Evolutionary conservation across 2,797 vertebrate genomes (phyloP).

Genomic region (Enteromius argenteus): DNA sequence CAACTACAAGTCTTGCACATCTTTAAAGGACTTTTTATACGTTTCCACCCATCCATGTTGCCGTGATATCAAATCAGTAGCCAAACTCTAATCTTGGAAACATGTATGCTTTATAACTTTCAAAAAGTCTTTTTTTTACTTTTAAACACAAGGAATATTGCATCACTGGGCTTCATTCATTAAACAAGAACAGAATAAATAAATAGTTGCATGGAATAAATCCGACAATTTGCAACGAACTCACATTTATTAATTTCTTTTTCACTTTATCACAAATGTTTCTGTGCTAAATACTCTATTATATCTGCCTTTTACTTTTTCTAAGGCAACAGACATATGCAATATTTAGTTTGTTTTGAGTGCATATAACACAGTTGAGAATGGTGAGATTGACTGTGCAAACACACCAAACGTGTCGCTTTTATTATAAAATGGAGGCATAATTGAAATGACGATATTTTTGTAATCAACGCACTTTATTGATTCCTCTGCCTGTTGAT

Average conservation of each 20-base stretch:
- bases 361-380: background rate
- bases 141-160: background rate
- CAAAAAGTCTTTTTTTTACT: background rate
- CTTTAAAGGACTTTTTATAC: background rate
- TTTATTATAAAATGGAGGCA: constrained; percentile 11
- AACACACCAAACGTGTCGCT: background rate
- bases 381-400: constrained; percentile 19
- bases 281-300: constrained; percentile 1
- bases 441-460: constrained; percentile 40
- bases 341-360: background rate
- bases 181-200: background rate
- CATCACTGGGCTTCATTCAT: background rate
- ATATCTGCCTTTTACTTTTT: background rate
- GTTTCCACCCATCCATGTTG: no score
- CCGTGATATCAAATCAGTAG: background rate
- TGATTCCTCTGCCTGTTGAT: constrained; percentile 31
- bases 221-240: background rate
- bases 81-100: background rate
- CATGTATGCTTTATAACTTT: background rate
- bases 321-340: background rate
- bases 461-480: constrained; percentile 52
- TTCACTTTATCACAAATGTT: background rate
- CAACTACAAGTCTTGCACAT: background rate
- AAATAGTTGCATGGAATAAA: background rate
- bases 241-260: background rate